A percentile compares a stretch with the other conserved stretches of the same genome.
Evolutionary conservation across 2,113 vertebrate genomes (phyloP).

Genomic region (Ctenodactylus gundi): DNA sequence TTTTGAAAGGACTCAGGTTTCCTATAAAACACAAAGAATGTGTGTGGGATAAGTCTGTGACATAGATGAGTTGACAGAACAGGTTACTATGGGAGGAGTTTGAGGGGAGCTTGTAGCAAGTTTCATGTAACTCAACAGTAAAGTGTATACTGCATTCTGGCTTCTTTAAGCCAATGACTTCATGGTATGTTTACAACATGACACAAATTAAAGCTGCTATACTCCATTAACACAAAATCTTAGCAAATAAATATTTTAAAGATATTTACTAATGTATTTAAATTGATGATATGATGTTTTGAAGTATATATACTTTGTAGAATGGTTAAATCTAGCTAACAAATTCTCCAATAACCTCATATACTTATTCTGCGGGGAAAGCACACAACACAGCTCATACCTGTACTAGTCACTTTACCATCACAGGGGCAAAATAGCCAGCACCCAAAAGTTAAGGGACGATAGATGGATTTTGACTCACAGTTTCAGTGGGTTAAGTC

Average conservation of each 20-base stretch:
- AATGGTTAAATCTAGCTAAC: background rate
- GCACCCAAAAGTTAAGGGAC: background rate
- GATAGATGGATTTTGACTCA: background rate
- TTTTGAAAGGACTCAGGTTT: background rate
- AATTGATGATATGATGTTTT: background rate
- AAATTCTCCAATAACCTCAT: background rate
- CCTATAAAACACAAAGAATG: background rate
- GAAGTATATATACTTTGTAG: background rate
- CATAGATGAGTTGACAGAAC: background rate
- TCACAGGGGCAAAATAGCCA: background rate
- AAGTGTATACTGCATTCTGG: too few relatives aligned
- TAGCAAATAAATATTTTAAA: background rate
- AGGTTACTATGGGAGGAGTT: too few relatives aligned
- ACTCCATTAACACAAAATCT: background rate
- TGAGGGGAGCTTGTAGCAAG: background rate
- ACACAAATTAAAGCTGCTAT: background rate
- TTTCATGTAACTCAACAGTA: background rate
- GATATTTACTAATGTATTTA: background rate
- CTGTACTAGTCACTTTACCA: background rate
- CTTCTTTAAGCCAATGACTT: background rate
- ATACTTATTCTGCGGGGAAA: background rate
- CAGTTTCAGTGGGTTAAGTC: background rate
- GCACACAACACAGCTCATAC: background rate
- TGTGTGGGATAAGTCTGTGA: background rate
- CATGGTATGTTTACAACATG: background rate